phyloP scores from a whole-genome alignment of 2,113 vertebrate species.

The Regulus satrapa region DNA sequence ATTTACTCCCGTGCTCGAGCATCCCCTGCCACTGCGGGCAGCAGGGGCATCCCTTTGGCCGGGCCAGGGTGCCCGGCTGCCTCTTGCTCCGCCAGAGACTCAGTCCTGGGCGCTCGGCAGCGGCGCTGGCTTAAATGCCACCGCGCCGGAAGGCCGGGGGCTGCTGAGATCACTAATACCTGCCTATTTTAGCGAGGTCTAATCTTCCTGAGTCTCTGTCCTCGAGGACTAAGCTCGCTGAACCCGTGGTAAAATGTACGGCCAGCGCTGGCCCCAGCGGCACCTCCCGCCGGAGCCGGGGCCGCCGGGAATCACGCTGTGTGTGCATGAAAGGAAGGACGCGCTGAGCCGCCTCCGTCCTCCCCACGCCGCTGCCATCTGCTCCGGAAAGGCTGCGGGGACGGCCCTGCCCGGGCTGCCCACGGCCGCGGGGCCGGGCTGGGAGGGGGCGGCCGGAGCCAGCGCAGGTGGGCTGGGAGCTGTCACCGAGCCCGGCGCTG shows the following conservation, averaged over 20 bases:
- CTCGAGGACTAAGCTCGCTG: slow-evolving; percentile 53
- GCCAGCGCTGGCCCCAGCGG: background rate
- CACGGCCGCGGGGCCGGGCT: background rate
- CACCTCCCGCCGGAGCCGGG: background rate
- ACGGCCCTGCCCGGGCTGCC: background rate
- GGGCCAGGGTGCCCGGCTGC: background rate
- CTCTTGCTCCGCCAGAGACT: background rate
- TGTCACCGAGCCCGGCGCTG: accelerated
- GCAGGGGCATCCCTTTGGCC: background rate
- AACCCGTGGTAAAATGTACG: slow-evolving; percentile 32
- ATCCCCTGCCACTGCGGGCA: background rate
- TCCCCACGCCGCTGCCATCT: slow-evolving; percentile 36
- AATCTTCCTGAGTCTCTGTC: slow-evolving; percentile 64
- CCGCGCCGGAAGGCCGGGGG: background rate
- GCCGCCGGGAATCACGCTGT: background rate
- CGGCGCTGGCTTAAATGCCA: background rate
- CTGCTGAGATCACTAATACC: slow-evolving; percentile 63
- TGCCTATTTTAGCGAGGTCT: slow-evolving; percentile 64
- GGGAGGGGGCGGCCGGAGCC: background rate
- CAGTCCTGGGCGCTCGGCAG: background rate
- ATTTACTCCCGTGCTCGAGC: background rate
- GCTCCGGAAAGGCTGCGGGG: background rate
- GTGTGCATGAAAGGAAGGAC: slow-evolving; percentile 19
- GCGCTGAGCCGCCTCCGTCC: background rate
- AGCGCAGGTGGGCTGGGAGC: background rate